Evolutionary conservation across 2,797 vertebrate species (phyloP).

Genomic region (Channallabes apus): DNA sequence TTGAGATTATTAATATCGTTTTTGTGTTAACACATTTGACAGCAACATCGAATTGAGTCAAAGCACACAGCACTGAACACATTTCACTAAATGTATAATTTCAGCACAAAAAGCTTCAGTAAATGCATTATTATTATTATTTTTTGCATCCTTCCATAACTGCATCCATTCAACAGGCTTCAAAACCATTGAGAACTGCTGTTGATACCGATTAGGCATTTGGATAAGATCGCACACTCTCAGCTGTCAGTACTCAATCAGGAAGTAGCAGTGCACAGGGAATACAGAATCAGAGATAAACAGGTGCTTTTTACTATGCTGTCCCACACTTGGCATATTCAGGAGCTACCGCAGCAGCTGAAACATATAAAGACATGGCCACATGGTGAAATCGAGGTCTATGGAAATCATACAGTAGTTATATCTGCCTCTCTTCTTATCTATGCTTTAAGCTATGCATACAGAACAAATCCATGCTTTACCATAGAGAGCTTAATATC

Average conservation of each 20-base stretch:
- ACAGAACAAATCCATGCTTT: constrained; percentile 33
- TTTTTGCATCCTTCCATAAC: background rate
- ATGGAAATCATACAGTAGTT: constrained; percentile 26
- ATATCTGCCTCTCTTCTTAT: constrained; percentile 18
- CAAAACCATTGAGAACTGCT: background rate
- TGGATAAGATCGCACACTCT: constrained; percentile 19
- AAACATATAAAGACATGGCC: constrained; percentile 34
- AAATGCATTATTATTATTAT: too few species aligned
- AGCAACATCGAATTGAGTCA: background rate
- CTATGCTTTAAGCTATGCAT: constrained; percentile 38
- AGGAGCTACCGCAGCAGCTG: constrained; percentile 5
- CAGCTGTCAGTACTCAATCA: constrained; percentile 20
- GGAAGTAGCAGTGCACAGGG: constrained; percentile 18
- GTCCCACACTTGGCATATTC: constrained; percentile 30
- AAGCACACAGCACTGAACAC: background rate
- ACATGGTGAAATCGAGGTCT: constrained; percentile 29
- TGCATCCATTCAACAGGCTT: constrained; percentile 11
- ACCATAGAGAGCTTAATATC: constrained; percentile 20
- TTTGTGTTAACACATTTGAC: background rate
- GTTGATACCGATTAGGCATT: constrained; percentile 36
- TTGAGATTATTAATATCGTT: too few species aligned
- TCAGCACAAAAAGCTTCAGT: background rate
- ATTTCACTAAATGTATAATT: background rate
- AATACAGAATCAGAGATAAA: constrained; percentile 23
- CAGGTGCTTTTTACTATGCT: constrained; percentile 33